Conservation (phyloP, 2,113 vertebrate species). For the Myodes glareolus region DNA sequence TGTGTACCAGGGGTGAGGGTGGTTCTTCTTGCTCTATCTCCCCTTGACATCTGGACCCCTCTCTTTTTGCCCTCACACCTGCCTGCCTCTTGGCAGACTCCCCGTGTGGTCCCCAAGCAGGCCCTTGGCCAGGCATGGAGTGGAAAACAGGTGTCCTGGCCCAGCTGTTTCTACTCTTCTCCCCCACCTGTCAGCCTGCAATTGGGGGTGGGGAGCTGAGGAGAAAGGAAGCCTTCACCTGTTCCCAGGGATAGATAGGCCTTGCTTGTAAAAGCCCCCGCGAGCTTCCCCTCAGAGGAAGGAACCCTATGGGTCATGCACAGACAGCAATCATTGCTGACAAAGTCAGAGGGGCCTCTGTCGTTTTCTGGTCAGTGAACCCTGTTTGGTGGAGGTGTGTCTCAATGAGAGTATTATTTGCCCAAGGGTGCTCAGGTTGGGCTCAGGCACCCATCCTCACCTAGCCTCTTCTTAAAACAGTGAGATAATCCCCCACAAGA, state of each 20-base stretch:
- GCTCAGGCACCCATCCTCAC: conserved; percentile 58
- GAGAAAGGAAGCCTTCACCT: conserved; percentile 57
- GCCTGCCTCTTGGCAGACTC: background rate
- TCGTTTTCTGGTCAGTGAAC: background rate
- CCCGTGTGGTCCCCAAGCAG: background rate
- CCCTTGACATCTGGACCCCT: background rate
- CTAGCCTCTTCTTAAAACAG: conserved; percentile 72
- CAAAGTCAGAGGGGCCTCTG: background rate
- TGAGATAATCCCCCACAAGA: conserved; percentile 73
- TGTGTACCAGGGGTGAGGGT: accelerated
- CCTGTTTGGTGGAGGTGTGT: background rate
- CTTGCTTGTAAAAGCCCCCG: background rate
- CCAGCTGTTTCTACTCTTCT: conserved; percentile 73
- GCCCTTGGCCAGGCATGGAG: background rate
- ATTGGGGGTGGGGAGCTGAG: background rate
- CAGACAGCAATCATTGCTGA: background rate
- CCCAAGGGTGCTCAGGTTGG: background rate
- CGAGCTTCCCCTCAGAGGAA: background rate
- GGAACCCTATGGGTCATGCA: background rate
- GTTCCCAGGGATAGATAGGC: conserved; percentile 39
- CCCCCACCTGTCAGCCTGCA: conserved; percentile 70
- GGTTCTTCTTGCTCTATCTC: background rate
- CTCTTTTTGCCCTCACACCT: conserved; percentile 14
- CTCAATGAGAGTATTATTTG: background rate
- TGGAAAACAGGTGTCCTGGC: conserved; percentile 74